Evolutionary conservation across 2,888 invertebrate species (phyloP).

Genomic region (Oligia fasciuncula): DNA sequence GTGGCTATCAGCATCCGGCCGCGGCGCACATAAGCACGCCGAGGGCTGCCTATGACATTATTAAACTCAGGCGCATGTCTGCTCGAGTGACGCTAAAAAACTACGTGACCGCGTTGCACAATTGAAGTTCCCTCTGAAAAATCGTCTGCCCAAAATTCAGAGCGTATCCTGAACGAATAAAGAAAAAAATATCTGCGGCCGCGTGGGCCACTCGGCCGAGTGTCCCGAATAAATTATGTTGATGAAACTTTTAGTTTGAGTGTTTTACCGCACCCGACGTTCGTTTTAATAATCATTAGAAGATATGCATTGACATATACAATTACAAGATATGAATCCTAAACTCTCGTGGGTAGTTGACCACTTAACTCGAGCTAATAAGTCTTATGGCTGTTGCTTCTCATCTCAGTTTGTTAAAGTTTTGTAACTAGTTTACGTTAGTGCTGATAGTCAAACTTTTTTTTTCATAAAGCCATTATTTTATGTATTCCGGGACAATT

Average conservation of each 20-base stretch:
- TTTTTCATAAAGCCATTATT: background rate
- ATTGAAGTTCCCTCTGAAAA: conserved; percentile 81
- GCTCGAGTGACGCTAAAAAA: conserved; percentile 84
- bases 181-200: conserved; percentile 81
- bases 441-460: background rate
- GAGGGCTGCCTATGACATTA: conserved; percentile 83
- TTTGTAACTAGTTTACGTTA: background rate
- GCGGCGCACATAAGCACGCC: conserved; percentile 59
- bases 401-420: background rate
- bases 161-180: conserved; percentile 81
- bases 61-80: conserved; percentile 87
- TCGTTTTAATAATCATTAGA: conserved; percentile 75
- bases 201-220: conserved; percentile 78
- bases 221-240: conserved; percentile 88
- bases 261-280: conserved; percentile 74
- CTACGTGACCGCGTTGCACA: conserved; percentile 87
- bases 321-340: conserved; percentile 69
- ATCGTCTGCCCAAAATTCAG: conserved; percentile 80
- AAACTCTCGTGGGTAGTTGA: conserved; percentile 45
- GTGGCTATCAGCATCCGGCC: conserved; percentile 56
- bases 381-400: conserved; percentile 14
- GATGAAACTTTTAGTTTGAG: conserved; percentile 85
- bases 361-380: conserved; percentile 29
- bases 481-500: background rate
- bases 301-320: too few species aligned